These are phyloP conservation scores for Edolisoma coerulescens DNA, from an alignment of 2,113 vertebrate genomes.

Conservation along the genomic window DNA sequence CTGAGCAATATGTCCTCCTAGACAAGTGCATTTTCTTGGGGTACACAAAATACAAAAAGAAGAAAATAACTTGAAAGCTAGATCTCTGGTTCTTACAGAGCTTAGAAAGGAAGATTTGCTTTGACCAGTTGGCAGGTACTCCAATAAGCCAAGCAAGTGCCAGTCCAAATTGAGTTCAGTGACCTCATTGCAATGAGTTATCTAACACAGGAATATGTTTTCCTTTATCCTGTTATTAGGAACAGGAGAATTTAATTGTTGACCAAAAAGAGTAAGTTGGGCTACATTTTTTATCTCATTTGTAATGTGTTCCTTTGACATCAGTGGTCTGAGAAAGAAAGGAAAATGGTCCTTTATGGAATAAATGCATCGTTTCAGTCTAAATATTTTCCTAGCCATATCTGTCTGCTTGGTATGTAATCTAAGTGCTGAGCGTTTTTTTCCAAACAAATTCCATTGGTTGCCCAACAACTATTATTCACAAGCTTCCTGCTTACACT, in stretches of 20 bases:
- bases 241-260: slow-evolving; percentile 4
- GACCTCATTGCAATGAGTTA: background rate
- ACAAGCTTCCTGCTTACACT: background rate
- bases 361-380: slow-evolving; percentile 20
- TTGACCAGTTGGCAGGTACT: background rate
- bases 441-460: slow-evolving; percentile 6
- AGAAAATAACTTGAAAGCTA: background rate
- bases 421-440: background rate
- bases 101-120: background rate
- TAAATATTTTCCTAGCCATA: background rate
- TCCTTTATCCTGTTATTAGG: slow-evolving; percentile 14
- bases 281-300: background rate
- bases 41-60: background rate
- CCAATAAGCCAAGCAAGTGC: background rate
- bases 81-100: background rate
- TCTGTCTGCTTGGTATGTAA: background rate
- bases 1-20: background rate
- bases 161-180: background rate
- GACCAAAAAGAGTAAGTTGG: background rate
- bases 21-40: background rate
- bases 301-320: slow-evolving; percentile 25
- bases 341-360: background rate
- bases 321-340: background rate
- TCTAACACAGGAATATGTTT: background rate
- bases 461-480: background rate